Base-by-base conservation (phyloP, 2,113 vertebrate genomes). In the Rhinolophus sinicus region DNA sequence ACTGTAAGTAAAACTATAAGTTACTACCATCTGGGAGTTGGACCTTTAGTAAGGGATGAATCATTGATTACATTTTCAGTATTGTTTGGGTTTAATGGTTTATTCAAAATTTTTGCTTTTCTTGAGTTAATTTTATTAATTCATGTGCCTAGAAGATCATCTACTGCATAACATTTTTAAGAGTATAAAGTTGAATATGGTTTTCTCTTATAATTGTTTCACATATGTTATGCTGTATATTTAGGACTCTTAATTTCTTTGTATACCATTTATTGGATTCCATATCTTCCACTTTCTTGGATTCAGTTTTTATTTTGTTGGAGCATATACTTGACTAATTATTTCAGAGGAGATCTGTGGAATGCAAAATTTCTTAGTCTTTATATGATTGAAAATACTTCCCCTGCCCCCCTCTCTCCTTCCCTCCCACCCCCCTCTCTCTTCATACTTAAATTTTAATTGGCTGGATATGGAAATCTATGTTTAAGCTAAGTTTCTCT, bases 241-340 rank as follows among this genome's bases (percentile, higher is more conserved):
- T 47, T 28, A 38, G 26, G 40, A 21, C n/a, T 70, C 52, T 44
- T 47, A 22, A 44, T 86, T 90, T 86, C 64, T 85, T 86, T 86
- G 60, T 5, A 44, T 47, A 30, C 8, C 54, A 75, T 70, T 62
- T 91, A 52, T 80, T 80, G 35, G 21, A 13, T 64, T 72, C 65
- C 6, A 12, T 21, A 19, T 90, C 80, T 78, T 86, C 62, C 28
- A 67, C 8, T 88, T 76, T 75, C 35, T 85, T 44, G 21, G n/a
- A 80, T 86, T 91, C 64, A 44, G 52, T 67, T 92, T 78, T 81
- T 38, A 95, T 82, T 88, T 87, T 81, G 62, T 92, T 87, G 21
- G 18, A 54, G 35, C 44, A 52, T 35, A 62, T 78, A 10, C n/a
- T 77, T 50, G 38, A 72, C 22, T 69, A 82, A 70, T 72, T 60